Evolutionary conservation across 2,797 vertebrate species (phyloP).

Genomic region (Emydoidea blandingii): DNA sequence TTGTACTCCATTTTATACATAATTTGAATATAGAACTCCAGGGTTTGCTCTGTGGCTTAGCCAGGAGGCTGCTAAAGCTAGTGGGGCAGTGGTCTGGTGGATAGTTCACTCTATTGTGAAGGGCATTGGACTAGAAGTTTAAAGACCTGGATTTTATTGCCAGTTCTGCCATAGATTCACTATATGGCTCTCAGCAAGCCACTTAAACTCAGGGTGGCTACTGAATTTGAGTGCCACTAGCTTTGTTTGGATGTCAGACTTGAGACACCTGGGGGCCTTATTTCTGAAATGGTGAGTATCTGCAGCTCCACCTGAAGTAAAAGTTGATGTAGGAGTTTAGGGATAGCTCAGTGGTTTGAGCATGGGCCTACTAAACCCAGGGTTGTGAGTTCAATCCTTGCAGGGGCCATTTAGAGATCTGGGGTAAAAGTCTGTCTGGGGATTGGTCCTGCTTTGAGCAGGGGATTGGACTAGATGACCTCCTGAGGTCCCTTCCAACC

Average conservation of each 20-base stretch:
- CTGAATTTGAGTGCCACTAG: background rate
- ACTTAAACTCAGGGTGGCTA: fast-evolving
- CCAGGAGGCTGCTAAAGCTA: background rate
- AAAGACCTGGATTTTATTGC: fast-evolving
- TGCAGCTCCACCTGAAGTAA: background rate
- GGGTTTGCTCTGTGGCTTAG: background rate
- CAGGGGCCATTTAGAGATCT: too few species aligned
- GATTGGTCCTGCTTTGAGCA: too few species aligned
- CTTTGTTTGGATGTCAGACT: background rate
- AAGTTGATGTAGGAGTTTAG: fast-evolving
- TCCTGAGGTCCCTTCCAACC: too few species aligned
- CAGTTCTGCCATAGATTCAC: fast-evolving
- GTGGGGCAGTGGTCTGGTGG: background rate
- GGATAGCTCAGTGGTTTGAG: too few species aligned
- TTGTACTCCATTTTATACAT: background rate
- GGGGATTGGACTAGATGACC: too few species aligned
- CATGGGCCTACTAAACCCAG: too few species aligned
- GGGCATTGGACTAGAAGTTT: fast-evolving
- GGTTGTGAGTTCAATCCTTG: too few species aligned
- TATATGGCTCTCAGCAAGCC: background rate
- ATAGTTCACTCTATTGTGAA: fast-evolving
- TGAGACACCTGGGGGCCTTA: background rate
- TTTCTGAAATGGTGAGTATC: background rate
- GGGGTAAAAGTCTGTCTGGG: too few species aligned
- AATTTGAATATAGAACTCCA: background rate